Evolutionary conservation across 2,113 vertebrate species (phyloP).

Genomic region (Heliornis fulica): DNA sequence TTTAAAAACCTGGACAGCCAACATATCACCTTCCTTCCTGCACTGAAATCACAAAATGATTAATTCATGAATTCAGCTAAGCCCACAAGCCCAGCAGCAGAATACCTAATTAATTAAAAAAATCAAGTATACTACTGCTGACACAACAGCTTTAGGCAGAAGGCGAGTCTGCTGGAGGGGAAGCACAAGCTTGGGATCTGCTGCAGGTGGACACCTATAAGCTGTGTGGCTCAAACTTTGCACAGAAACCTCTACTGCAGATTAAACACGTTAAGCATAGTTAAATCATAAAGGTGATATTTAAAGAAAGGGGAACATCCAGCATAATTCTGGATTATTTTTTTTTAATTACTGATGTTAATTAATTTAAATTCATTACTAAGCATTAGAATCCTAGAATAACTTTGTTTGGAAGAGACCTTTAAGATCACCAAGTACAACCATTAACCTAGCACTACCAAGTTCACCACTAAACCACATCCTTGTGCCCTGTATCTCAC

Average conservation of each 20-base stretch:
- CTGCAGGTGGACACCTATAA: background rate
- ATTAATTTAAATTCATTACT: background rate
- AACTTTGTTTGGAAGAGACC: background rate
- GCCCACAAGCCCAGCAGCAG: background rate
- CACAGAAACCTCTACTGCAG: background rate
- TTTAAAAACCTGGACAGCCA: background rate
- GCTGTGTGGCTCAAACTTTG: background rate
- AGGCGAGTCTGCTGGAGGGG: background rate
- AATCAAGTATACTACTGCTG: background rate
- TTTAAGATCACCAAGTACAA: no score
- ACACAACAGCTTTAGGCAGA: background rate
- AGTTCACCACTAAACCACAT: no score
- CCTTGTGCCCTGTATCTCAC: no score
- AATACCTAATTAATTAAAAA: slow-evolving; percentile 45
- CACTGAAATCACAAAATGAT: background rate
- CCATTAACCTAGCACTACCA: no score
- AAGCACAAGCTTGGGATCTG: background rate
- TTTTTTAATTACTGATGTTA: background rate
- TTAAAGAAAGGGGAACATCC: background rate
- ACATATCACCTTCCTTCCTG: background rate
- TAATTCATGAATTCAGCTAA: slow-evolving; percentile 38
- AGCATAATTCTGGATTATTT: background rate
- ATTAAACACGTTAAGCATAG: background rate
- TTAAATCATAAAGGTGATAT: background rate
- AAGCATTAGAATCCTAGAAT: background rate